Evolutionary conservation across 2,888 invertebrate species (phyloP).

Genomic region (Girardia tigrina): DNA sequence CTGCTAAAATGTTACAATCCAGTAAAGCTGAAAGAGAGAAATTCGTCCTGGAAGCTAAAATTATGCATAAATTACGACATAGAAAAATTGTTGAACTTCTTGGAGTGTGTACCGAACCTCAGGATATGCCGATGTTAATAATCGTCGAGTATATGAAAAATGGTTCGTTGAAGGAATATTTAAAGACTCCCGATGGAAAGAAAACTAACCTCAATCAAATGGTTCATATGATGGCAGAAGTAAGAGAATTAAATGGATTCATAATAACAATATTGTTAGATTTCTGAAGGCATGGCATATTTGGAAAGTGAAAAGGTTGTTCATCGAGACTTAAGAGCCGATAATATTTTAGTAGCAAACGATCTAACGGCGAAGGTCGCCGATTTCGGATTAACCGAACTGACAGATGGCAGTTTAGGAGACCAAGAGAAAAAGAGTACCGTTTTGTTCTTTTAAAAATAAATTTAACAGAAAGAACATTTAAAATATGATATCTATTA

Average conservation of each 20-base stretch:
- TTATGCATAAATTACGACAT: conserved; percentile 47
- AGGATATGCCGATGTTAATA: conserved; percentile 67
- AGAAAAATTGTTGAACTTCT: conserved; percentile 72
- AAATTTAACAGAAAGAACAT: too few species aligned
- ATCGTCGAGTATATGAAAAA: conserved; percentile 84
- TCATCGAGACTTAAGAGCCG: conserved; percentile 3
- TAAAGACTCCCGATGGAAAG: conserved; percentile 70
- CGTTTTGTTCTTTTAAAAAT: too few species aligned
- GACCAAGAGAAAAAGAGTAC: not conserved
- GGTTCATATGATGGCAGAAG: conserved; percentile 16
- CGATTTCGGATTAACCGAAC: conserved; percentile 7
- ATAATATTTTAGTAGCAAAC: not conserved
- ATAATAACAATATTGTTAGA: not conserved
- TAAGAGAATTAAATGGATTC: not conserved
- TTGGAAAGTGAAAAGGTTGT: conserved; percentile 15
- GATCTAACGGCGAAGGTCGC: not conserved
- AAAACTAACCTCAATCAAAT: conserved; percentile 54
- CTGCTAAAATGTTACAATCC: conserved; percentile 83
- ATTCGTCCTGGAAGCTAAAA: conserved; percentile 68
- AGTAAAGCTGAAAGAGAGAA: conserved; percentile 74
- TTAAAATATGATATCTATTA: too few species aligned
- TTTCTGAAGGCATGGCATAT: conserved; percentile 10
- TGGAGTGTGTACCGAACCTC: conserved; percentile 71
- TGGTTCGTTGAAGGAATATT: conserved; percentile 78
- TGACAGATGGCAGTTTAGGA: not conserved